phyloP scores from a whole-genome alignment of 2,888 invertebrate species.

The Ophion costatus region DNA sequence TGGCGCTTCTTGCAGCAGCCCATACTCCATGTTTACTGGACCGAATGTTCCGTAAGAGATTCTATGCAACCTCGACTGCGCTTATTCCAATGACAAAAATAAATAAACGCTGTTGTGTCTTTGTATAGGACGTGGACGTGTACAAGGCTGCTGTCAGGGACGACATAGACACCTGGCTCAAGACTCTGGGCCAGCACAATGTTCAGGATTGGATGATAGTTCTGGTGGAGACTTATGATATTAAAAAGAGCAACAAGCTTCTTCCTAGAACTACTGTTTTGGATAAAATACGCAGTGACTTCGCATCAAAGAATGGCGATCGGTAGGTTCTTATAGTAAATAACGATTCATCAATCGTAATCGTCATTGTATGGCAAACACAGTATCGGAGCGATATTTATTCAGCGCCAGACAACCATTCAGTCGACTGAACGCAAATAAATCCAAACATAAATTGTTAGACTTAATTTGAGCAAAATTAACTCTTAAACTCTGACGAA shows the following conservation, averaged over 20 bases:
- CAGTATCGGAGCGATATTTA: too few relatives aligned
- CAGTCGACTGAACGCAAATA: too few relatives aligned
- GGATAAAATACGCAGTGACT: slow-evolving; percentile 97
- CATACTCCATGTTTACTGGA: slow-evolving; percentile 97
- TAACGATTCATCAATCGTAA: background rate
- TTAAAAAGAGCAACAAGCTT: slow-evolving; percentile 95
- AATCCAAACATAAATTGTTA: too few relatives aligned
- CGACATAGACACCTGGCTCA: slow-evolving; percentile 95
- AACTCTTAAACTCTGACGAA: too few relatives aligned
- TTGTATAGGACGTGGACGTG: slow-evolving; percentile 92
- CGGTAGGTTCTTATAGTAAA: slow-evolving; percentile 82
- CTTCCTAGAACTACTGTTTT: slow-evolving; percentile 96
- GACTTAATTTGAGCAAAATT: too few relatives aligned
- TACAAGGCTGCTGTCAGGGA: slow-evolving; percentile 95
- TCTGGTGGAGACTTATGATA: slow-evolving; percentile 95
- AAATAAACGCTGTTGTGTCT: background rate
- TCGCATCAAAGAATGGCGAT: slow-evolving; percentile 94
- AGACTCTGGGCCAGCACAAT: slow-evolving; percentile 89
- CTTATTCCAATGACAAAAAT: too few relatives aligned
- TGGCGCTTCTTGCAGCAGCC: slow-evolving; percentile 94
- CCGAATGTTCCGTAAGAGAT: slow-evolving; percentile 93
- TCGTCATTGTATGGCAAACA: background rate
- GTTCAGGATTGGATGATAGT: slow-evolving; percentile 97
- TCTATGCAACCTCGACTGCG: background rate
- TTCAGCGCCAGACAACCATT: too few relatives aligned